These are phyloP conservation scores for Camelus dromedarius DNA, from an alignment of 2,113 vertebrate genomes.

Conservation along the genomic window DNA sequence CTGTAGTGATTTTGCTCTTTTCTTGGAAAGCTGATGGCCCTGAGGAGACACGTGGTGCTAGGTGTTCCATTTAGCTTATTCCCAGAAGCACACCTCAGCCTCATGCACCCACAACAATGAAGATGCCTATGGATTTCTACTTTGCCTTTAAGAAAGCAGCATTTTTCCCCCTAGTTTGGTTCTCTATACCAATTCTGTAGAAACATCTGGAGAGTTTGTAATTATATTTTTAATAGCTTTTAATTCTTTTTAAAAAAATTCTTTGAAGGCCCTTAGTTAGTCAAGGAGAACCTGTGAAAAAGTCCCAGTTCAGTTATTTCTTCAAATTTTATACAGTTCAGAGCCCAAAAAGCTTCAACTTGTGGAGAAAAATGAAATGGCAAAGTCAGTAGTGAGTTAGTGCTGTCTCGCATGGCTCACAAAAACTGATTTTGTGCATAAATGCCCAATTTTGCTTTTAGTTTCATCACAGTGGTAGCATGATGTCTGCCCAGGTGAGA, in stretches of 20 bases:
- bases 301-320: not conserved
- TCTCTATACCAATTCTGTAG: not conserved
- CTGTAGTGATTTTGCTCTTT: not conserved
- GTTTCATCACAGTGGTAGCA: not conserved
- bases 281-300: not conserved
- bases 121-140: not conserved
- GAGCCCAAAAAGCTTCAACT: not conserved
- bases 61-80: not conserved
- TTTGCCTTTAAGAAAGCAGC: not conserved
- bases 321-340: not conserved
- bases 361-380: not conserved
- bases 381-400: not conserved
- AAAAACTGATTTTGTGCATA: too few relatives aligned
- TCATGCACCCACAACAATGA: not conserved
- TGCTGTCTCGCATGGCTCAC: rapidly evolving
- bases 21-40: not conserved
- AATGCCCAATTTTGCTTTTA: not conserved
- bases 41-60: not conserved
- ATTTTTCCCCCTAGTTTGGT: not conserved
- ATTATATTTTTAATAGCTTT: not conserved
- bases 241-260: not conserved
- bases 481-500: not conserved
- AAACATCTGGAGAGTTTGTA: not conserved
- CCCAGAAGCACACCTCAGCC: not conserved
- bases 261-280: not conserved